A percentile compares a stretch with the other conserved stretches of the same genome.
Evolutionary conservation across 2,113 vertebrate genomes (phyloP).

Genomic region (Polypterus senegalus): DNA sequence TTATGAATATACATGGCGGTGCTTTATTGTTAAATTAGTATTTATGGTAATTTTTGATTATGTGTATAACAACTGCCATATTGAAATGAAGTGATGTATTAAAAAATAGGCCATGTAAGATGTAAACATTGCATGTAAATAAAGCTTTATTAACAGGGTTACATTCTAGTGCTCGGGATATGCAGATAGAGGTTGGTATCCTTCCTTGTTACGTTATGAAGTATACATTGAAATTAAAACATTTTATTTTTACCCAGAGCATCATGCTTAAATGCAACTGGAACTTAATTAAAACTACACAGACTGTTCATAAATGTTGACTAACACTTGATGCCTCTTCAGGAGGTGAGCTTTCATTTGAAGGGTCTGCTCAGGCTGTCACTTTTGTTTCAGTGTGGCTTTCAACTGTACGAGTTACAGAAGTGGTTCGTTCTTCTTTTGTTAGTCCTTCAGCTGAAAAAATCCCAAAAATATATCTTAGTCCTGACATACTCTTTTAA

Average conservation of each 20-base stretch:
- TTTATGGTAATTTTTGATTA: too few species aligned
- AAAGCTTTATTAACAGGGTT: constrained; percentile 49
- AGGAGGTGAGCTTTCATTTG: constrained; percentile 1
- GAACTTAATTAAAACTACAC: neutral
- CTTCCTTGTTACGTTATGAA: constrained; percentile 16
- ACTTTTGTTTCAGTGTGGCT: constrained; percentile 9
- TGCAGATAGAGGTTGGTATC: constrained; percentile 22
- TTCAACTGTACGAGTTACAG: constrained; percentile 9
- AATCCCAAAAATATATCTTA: neutral
- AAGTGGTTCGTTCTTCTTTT: constrained; percentile 11
- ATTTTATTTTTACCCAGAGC: constrained; percentile 11
- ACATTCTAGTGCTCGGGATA: constrained; percentile 24
- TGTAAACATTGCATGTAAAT: constrained; percentile 32
- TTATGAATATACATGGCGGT: too few species aligned
- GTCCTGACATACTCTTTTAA: too few species aligned
- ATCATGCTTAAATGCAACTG: constrained; percentile 4
- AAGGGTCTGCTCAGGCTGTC: constrained; percentile 2
- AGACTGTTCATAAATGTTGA: too few species aligned
- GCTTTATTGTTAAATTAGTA: too few species aligned
- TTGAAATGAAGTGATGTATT: too few species aligned
- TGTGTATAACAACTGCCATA: too few species aligned
- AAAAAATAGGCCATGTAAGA: too few species aligned
- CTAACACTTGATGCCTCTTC: constrained; percentile 5
- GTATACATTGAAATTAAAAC: neutral
- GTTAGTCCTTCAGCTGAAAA: constrained; percentile 3